Evolutionary conservation across 2,113 vertebrate species (phyloP), one percentile per base, ranked within the genome.

Genomic region (Neoarius graeffei): DNA sequence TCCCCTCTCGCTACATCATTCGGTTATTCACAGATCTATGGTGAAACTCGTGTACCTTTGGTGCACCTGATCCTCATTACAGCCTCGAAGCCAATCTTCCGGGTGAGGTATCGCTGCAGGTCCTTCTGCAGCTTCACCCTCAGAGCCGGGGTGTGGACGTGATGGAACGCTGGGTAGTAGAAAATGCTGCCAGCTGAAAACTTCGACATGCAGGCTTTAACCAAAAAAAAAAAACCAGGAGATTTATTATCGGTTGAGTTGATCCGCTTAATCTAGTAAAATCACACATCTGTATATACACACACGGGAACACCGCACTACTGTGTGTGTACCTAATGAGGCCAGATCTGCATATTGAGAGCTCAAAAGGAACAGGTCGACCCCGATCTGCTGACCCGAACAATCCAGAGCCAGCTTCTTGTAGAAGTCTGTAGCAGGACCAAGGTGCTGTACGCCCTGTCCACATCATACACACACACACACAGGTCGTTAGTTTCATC

Each of bases 11-110:
- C 10, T 50, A 23, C 20, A 0, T 25, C 3, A 13, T 1, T 10
- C 0, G 6, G 13, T n/a, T 50, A 79, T 17, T 25, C 5, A 50
- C 9, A 7, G 23, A 11, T 50, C 14, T 48, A 20, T 23, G 1
- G 48, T 30, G 5, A 83, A 27, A 42, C 2, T 23, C n/a, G 0
- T 8, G 50, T 91, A 99, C 98, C 98, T 98, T 99, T 99, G 23
- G 98, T 99, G 92, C 98, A 99, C 42, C 98, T 95, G 95, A 99
- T 99, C 91, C 98, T 97, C 98, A 99, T 99, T 80, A 99, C 98
- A 0, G 98, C 98, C 95, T 99, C 98, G 80, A 99, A 99, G 84
- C 98, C 98, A 79, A 99, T 97, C 96, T 99, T 99, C 82, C 98
- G 96, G 81, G 95, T 98, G 89, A 99, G 96, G 92, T 99, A 99